phyloP scores from a whole-genome alignment of 2,888 invertebrate species.

The Agrilus biguttatus region DNA sequence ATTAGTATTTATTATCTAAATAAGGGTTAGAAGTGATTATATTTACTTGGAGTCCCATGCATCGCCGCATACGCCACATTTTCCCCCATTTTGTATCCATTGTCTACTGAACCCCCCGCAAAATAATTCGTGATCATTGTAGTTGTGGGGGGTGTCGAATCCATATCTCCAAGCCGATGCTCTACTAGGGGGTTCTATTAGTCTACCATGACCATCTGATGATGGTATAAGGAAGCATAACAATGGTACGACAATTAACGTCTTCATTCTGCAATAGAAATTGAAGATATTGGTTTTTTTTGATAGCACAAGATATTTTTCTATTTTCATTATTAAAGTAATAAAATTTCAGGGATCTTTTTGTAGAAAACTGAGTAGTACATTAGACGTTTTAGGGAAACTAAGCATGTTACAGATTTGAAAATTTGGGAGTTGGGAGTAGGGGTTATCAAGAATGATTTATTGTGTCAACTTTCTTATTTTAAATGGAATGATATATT shows the following conservation, averaged over 20 bases:
- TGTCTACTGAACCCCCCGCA: slow-evolving; percentile 80
- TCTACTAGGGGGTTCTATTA: slow-evolving; percentile 75
- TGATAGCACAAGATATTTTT: no score
- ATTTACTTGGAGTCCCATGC: slow-evolving; percentile 52
- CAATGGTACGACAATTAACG: slow-evolving; percentile 1
- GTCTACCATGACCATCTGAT: slow-evolving; percentile 51
- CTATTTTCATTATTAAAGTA: no score
- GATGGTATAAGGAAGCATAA: slow-evolving; percentile 12
- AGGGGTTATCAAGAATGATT: no score
- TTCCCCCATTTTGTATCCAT: slow-evolving; percentile 66
- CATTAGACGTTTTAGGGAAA: no score
- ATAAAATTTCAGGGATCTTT: no score
- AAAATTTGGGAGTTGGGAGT: no score
- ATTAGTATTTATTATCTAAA: background rate
- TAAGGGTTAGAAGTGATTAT: background rate
- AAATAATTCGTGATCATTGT: slow-evolving; percentile 78
- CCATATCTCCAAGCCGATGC: slow-evolving; percentile 83
- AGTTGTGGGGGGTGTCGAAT: slow-evolving; percentile 75
- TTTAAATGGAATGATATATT: no score
- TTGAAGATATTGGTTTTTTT: no score
- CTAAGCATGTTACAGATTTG: no score
- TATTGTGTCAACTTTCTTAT: no score
- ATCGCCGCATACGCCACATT: slow-evolving; percentile 80
- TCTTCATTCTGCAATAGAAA: slow-evolving; percentile 5
- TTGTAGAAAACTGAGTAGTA: no score